These are phyloP conservation scores for Acanthaster planci DNA, from an alignment of 35 echinoderm and acorn worm species.

Conservation along the genomic window DNA sequence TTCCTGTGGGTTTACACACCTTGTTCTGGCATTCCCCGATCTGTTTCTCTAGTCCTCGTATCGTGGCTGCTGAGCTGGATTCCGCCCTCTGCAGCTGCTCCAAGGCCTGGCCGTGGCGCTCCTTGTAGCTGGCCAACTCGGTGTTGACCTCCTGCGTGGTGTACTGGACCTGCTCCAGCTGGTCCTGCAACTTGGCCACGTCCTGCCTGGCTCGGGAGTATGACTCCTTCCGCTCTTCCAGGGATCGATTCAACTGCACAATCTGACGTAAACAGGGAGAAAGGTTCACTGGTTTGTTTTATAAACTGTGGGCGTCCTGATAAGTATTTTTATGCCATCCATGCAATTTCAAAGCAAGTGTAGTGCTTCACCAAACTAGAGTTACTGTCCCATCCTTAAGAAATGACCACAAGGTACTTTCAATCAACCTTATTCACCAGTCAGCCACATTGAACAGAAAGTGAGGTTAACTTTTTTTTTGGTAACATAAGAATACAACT, in stretches of 20 bases:
- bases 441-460: too few species aligned
- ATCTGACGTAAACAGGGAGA: conserved; percentile 33
- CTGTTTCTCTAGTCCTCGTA: conserved; percentile 77
- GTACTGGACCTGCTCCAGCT: conserved; percentile 60
- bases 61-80: conserved; percentile 44
- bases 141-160: conserved; percentile 62
- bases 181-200: conserved; percentile 62
- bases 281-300: too few species aligned
- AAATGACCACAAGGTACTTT: too few species aligned
- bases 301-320: too few species aligned
- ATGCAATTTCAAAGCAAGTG: too few species aligned
- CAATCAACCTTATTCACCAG: too few species aligned
- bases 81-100: conserved; percentile 72
- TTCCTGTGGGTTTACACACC: conserved; percentile 70
- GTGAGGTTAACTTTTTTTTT: too few species aligned
- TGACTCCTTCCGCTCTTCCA: conserved; percentile 71
- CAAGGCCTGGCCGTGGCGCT: conserved; percentile 53
- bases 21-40: conserved; percentile 60
- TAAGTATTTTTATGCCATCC: too few species aligned
- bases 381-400: too few species aligned
- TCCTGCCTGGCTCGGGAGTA: conserved; percentile 53
- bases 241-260: conserved; percentile 45
- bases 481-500: too few species aligned
- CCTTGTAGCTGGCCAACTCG: conserved; percentile 78
- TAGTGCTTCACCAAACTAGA: too few species aligned